Conservation (phyloP, 2,113 vertebrate genomes). For the Mobula hypostoma region DNA sequence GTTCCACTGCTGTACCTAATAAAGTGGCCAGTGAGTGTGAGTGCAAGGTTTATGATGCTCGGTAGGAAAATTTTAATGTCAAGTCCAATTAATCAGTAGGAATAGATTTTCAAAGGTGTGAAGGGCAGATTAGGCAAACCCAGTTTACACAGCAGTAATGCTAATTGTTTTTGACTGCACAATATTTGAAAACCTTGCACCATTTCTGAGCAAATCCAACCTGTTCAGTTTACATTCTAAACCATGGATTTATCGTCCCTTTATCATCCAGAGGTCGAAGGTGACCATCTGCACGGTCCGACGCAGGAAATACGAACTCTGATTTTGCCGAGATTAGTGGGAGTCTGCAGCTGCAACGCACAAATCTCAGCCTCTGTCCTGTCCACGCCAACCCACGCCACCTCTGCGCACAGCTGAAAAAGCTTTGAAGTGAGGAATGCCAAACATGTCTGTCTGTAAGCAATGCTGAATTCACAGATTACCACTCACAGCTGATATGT, state of each 20-base stretch:
- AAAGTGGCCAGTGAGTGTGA: background rate
- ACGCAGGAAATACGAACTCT: background rate
- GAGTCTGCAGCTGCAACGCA: slow-evolving; percentile 1
- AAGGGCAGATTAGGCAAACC: background rate
- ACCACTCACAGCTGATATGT: background rate
- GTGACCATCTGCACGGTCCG: slow-evolving; percentile 17
- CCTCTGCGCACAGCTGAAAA: background rate
- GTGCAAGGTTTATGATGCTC: background rate
- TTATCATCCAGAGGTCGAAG: slow-evolving; percentile 18
- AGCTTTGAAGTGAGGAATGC: slow-evolving; percentile 31
- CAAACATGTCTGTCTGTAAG: background rate
- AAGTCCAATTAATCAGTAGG: background rate
- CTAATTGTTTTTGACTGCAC: background rate
- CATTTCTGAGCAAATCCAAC: background rate
- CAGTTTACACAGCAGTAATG: background rate
- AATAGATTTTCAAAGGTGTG: background rate
- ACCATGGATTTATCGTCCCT: slow-evolving; percentile 15
- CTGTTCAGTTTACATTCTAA: background rate
- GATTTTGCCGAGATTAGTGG: background rate
- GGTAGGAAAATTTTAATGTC: background rate
- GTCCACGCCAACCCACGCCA: background rate
- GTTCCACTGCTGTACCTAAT: too few relatives aligned
- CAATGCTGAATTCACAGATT: background rate
- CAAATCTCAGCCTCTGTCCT: slow-evolving; percentile 13
- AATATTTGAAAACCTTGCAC: background rate